Percentiles rank a stretch among this genome's conserved stretches.
phyloP scores from a whole-genome alignment of 2,113 vertebrate species.

The Trochalopteron elliotii region DNA sequence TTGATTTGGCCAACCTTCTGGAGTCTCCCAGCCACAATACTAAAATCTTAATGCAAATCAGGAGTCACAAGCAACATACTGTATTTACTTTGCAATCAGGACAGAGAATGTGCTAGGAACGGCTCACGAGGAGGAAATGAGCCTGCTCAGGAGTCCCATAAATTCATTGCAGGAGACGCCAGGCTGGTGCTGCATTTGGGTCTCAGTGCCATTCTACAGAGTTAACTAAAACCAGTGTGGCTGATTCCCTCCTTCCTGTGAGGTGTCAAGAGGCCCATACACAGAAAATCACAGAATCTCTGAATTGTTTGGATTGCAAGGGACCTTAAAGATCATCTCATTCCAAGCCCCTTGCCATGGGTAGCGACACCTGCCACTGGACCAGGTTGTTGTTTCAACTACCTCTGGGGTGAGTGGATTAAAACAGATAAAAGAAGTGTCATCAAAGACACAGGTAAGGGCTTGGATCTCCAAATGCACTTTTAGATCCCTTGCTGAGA shows the following conservation, averaged over 20 bases:
- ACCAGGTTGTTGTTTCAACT: not conserved
- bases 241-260: not conserved
- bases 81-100: not conserved
- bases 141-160: not conserved
- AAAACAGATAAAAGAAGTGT: not conserved
- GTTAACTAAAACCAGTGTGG: accelerated
- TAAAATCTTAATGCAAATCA: not conserved
- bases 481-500: not conserved
- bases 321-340: not conserved
- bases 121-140: not conserved
- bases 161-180: not conserved
- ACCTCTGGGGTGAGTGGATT: not conserved
- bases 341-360: not conserved
- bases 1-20: not conserved
- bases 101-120: not conserved
- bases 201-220: not conserved
- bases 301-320: not conserved
- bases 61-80: not conserved
- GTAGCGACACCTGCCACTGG: not conserved
- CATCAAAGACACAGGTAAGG: not conserved
- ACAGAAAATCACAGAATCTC: not conserved
- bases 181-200: not conserved
- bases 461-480: not conserved
- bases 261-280: not conserved
- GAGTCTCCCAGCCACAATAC: not conserved